phyloP scores from a whole-genome alignment of 2,888 invertebrate species.

The Mythimna loreyi region DNA sequence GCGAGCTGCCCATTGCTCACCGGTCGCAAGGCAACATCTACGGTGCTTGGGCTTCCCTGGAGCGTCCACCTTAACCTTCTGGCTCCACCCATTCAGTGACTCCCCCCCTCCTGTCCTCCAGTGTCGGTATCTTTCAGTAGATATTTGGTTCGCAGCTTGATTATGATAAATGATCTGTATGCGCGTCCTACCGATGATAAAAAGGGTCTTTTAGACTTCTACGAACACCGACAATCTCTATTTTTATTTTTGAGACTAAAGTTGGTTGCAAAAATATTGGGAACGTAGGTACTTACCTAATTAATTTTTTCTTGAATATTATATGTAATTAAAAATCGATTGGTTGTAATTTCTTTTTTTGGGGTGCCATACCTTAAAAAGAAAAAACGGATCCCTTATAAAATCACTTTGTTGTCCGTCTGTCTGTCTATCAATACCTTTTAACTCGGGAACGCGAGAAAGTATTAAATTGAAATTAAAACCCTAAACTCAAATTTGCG shows the following conservation, averaged over 20 bases:
- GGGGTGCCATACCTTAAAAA: no score
- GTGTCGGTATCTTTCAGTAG: slow-evolving; percentile 51
- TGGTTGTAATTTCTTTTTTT: background rate
- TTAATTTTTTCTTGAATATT: background rate
- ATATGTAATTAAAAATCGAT: background rate
- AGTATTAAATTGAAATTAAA: no score
- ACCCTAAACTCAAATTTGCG: no score
- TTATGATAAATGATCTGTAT: slow-evolving; percentile 68
- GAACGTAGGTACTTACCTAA: rapidly evolving
- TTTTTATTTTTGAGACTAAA: slow-evolving; percentile 41
- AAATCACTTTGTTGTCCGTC: no score
- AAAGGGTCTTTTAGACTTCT: slow-evolving; percentile 56
- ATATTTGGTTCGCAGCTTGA: slow-evolving; percentile 61
- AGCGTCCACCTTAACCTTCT: slow-evolving; percentile 14
- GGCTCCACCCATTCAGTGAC: background rate
- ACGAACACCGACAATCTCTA: slow-evolving; percentile 36
- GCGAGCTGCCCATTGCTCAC: no score
- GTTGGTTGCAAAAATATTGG: slow-evolving; percentile 33
- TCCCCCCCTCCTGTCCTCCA: slow-evolving; percentile 7
- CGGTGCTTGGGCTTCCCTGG: no score
- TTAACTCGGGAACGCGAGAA: no score
- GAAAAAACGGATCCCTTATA: no score
- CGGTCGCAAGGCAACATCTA: no score
- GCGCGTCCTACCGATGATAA: slow-evolving; percentile 62
- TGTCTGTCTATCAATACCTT: no score